phyloP scores from a whole-genome alignment of 35 echinoderm and acorn worm species.

The Diadema setosum region DNA sequence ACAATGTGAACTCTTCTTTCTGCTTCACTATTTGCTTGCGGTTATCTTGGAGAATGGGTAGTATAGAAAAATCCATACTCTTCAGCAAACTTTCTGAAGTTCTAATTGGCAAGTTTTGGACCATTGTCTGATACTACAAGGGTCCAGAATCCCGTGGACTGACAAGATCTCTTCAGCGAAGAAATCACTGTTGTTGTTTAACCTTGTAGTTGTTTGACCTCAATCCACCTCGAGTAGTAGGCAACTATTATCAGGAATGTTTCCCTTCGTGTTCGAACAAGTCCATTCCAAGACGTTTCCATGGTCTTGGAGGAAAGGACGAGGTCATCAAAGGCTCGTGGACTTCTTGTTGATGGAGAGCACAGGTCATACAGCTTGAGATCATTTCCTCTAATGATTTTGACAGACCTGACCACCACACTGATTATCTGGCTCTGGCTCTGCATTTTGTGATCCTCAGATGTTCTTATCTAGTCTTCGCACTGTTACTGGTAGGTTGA shows the following conservation, averaged over 20 bases:
- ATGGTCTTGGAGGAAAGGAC: constrained; percentile 39
- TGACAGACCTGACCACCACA: constrained; percentile 41
- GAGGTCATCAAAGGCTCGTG: constrained; percentile 46
- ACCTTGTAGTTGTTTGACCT: neutral
- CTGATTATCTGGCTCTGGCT: constrained; percentile 19
- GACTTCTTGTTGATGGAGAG: neutral
- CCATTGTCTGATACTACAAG: too few relatives aligned
- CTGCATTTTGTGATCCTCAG: neutral
- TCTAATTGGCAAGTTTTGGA: too few relatives aligned
- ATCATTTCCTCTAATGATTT: constrained; percentile 40
- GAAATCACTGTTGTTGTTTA: neutral
- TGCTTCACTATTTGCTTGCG: constrained; percentile 4
- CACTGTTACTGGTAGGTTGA: neutral
- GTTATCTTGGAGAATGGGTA: neutral
- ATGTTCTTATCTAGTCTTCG: constrained; percentile 32
- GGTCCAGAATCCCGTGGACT: too few relatives aligned
- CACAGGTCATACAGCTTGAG: constrained; percentile 23
- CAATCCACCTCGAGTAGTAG: constrained; percentile 44
- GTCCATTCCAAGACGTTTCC: constrained; percentile 34
- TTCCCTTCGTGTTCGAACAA: constrained; percentile 6
- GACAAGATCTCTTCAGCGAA: constrained; percentile 8
- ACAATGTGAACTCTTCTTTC: neutral
- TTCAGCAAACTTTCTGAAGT: too few relatives aligned
- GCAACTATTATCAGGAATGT: constrained; percentile 15
- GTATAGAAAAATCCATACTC: constrained; percentile 20